Conservation (phyloP, 2,888 invertebrate species). For the Lutraria lutraria region DNA sequence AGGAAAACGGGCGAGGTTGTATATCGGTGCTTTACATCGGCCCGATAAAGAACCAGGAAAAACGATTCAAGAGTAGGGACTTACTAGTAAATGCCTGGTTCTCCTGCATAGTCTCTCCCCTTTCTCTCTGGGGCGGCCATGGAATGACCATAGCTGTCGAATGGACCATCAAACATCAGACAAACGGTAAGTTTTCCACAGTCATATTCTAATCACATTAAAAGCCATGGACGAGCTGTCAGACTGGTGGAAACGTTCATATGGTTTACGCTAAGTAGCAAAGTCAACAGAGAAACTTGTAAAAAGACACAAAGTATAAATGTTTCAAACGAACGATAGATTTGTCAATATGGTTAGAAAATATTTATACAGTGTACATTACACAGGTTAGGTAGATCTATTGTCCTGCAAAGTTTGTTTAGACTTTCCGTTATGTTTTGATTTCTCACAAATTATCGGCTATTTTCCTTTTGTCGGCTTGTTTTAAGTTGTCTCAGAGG, state of each 20-base stretch:
- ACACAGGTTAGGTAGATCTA: constrained; percentile 30
- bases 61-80: too few relatives aligned
- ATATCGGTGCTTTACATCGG: too few relatives aligned
- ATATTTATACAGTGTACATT: constrained; percentile 48
- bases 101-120: too few relatives aligned
- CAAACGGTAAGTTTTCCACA: too few relatives aligned
- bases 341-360: constrained; percentile 49
- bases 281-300: constrained; percentile 32
- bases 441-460: constrained; percentile 38
- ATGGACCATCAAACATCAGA: too few relatives aligned
- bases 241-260: constrained; percentile 5
- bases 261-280: constrained; percentile 30
- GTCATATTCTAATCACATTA: not conserved
- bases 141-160: too few relatives aligned
- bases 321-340: constrained; percentile 43
- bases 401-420: constrained; percentile 33
- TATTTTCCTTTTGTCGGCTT: constrained; percentile 47
- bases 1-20: too few relatives aligned
- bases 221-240: constrained; percentile 9
- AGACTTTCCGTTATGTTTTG: constrained; percentile 45
- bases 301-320: constrained; percentile 49
- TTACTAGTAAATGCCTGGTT: too few relatives aligned
- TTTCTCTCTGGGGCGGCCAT: too few relatives aligned
- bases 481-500: constrained; percentile 38
- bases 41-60: too few relatives aligned